Evolutionary conservation across 2,797 vertebrate genomes (phyloP).

Genomic region (Rhynchonycteris naso): DNA sequence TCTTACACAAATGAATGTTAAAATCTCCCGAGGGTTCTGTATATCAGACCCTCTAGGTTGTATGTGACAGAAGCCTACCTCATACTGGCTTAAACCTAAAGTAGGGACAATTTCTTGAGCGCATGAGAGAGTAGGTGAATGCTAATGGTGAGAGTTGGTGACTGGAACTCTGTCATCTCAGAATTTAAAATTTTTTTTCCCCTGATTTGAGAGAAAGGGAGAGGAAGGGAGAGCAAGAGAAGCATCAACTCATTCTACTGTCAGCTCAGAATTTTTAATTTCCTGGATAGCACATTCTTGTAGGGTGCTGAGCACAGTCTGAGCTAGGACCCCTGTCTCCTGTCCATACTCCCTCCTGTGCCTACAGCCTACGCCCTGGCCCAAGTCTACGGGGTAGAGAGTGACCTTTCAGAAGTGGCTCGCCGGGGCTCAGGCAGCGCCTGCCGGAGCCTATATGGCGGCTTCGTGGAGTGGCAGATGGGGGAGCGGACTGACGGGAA

Average conservation of each 20-base stretch:
- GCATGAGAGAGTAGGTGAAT: neutral
- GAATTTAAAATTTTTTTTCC: neutral
- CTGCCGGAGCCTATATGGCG: conserved; percentile 95
- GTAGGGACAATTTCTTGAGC: too few species aligned
- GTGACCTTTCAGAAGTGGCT: conserved; percentile 93
- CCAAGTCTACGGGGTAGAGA: conserved; percentile 90
- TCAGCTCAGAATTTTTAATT: neutral
- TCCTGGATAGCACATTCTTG: accelerated
- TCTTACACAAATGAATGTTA: accelerated
- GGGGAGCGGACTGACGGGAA: conserved; percentile 91
- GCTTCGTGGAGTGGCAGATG: conserved; percentile 96
- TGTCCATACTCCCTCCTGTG: neutral
- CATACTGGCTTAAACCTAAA: neutral
- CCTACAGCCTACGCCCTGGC: conserved; percentile 91
- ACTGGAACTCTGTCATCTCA: neutral
- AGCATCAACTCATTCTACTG: neutral
- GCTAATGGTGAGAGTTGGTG: neutral
- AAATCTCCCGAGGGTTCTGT: accelerated
- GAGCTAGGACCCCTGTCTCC: neutral
- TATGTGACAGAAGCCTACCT: neutral
- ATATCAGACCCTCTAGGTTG: neutral
- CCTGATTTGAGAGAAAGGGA: too few species aligned
- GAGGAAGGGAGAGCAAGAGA: too few species aligned
- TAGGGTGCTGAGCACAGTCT: neutral
- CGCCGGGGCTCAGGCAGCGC: conserved; percentile 96